These are phyloP conservation scores for Diglossa cyanea DNA, from an alignment of 2,797 vertebrate species.

Conservation along the genomic window DNA sequence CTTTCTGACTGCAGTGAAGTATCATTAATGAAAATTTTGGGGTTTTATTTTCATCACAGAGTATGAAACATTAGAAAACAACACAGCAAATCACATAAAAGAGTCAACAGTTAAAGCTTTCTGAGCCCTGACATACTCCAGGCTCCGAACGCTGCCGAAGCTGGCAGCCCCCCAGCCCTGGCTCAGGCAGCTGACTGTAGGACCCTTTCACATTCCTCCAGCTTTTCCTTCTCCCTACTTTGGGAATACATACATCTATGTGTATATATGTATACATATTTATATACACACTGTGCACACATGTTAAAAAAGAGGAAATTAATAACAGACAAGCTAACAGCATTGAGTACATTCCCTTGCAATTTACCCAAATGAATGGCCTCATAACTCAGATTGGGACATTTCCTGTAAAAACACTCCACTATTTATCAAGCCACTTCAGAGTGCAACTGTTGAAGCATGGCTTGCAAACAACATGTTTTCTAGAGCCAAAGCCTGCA, in stretches of 20 bases:
- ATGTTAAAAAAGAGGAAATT: background rate
- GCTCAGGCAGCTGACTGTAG: background rate
- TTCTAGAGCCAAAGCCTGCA: background rate
- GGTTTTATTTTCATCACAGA: background rate
- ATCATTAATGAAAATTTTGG: background rate
- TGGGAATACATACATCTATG: background rate
- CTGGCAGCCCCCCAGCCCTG: background rate
- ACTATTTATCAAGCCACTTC: background rate
- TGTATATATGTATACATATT: background rate
- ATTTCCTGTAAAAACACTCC: slow-evolving; percentile 29
- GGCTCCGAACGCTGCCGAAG: accelerated
- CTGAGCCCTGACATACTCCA: background rate
- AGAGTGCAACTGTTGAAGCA: background rate
- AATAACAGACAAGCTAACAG: background rate
- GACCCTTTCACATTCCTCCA: background rate
- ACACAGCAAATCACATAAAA: background rate
- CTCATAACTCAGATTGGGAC: background rate
- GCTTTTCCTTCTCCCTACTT: background rate
- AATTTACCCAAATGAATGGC: background rate
- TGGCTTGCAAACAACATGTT: background rate
- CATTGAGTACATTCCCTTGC: background rate
- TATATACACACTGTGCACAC: background rate
- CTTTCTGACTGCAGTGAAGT: background rate
- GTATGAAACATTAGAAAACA: background rate
- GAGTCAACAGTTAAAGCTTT: background rate